Evolutionary conservation across 2,113 vertebrate genomes (phyloP).

Genomic region (Chrysemys picta): DNA sequence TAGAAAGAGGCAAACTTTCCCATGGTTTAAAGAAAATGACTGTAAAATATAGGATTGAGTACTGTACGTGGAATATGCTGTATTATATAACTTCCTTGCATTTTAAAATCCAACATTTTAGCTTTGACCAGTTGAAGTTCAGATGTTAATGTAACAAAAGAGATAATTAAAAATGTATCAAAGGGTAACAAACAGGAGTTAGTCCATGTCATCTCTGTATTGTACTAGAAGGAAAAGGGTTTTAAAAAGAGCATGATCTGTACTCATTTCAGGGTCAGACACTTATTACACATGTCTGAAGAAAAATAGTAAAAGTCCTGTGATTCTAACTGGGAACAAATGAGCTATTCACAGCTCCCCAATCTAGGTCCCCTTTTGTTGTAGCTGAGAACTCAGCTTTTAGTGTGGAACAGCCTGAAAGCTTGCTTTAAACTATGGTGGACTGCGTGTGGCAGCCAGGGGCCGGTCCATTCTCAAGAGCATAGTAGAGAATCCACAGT

Average conservation of each 20-base stretch:
- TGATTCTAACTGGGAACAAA: neutral
- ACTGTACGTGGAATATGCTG: neutral
- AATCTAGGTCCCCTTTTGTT: neutral
- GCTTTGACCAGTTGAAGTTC: neutral
- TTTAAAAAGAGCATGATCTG: neutral
- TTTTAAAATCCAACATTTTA: neutral
- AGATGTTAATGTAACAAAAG: neutral
- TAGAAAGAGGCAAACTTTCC: neutral
- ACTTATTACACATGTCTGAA: neutral
- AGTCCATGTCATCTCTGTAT: neutral
- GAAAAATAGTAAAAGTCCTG: neutral
- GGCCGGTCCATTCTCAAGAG: neutral
- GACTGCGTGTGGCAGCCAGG: neutral
- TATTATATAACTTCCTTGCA: neutral
- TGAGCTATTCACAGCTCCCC: neutral
- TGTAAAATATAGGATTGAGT: neutral
- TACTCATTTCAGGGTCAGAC: neutral
- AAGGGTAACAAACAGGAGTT: neutral
- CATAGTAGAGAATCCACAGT: neutral
- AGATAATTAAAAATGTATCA: neutral
- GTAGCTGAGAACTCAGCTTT: neutral
- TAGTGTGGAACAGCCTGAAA: neutral
- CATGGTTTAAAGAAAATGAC: neutral
- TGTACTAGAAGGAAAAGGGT: neutral
- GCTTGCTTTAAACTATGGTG: neutral